phyloP scores from a whole-genome alignment of 2,113 vertebrate genomes.

The Brevimyrus niger region DNA sequence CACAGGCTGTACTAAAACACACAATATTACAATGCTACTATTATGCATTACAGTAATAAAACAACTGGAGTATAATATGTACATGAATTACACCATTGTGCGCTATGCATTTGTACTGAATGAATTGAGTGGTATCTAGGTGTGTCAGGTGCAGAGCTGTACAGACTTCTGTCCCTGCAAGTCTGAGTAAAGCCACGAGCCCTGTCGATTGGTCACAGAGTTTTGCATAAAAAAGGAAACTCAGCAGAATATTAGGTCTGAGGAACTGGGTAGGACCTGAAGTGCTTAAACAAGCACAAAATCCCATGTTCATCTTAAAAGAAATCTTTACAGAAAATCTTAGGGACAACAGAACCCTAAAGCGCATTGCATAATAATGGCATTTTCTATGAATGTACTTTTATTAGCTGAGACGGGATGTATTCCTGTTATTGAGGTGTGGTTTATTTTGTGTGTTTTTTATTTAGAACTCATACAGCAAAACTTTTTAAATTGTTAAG shows the following conservation, averaged over 20 bases:
- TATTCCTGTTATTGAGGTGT: neutral
- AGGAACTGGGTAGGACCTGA: neutral
- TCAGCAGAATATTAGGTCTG: neutral
- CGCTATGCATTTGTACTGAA: neutral
- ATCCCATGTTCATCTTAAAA: neutral
- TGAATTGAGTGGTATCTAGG: neutral
- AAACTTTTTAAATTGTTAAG: neutral
- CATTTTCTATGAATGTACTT: neutral
- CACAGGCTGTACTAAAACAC: neutral
- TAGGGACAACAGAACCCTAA: neutral
- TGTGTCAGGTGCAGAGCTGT: neutral
- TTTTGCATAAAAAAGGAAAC: neutral
- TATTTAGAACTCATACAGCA: neutral
- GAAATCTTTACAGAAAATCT: neutral
- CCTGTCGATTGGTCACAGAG: neutral
- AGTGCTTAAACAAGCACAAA: neutral
- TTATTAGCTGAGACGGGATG: too few species aligned
- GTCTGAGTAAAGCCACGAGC: neutral
- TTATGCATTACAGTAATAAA: neutral
- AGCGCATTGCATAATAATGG: neutral
- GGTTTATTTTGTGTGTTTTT: neutral
- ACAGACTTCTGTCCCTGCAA: neutral
- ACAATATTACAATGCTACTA: neutral
- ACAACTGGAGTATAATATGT: neutral
- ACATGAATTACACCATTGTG: neutral